Conservation (phyloP, 2,888 invertebrate species). For the Seladonia tumulorum region DNA sequence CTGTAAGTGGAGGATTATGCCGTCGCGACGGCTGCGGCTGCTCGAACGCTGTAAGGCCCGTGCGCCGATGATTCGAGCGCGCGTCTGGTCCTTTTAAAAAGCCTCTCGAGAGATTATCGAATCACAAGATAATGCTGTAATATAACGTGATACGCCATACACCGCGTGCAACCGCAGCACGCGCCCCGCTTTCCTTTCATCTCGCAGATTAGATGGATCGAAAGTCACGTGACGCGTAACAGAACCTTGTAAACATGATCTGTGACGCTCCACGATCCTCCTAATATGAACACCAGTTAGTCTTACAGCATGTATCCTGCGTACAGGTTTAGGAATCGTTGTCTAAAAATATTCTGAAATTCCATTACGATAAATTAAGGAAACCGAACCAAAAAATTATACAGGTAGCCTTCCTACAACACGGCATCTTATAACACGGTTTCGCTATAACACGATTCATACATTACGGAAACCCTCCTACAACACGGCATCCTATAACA, state of each 20-base stretch:
- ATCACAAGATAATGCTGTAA: conserved; percentile 40
- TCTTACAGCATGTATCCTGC: no score
- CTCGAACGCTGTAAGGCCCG: conserved; percentile 45
- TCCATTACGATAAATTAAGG: no score
- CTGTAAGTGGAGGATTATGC: conserved; percentile 59
- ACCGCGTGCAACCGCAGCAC: conserved; percentile 54
- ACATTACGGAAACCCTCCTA: no score
- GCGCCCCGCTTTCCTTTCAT: conserved; percentile 56
- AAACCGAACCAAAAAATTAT: no score
- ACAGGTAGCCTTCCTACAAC: no score
- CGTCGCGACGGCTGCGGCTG: conserved; percentile 49
- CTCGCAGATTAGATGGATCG: conserved; percentile 38
- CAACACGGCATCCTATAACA: no score
- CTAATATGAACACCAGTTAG: not conserved
- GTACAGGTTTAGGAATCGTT: no score
- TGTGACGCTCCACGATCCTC: not conserved
- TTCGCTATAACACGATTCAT: no score
- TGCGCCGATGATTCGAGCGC: conserved; percentile 50
- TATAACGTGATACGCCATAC: conserved; percentile 50
- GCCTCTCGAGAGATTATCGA: conserved; percentile 62
- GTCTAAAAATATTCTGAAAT: no score
- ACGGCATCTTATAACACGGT: no score
- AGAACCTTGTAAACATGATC: not conserved
- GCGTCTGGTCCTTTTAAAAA: conserved; percentile 63
- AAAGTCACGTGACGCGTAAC: conserved; percentile 34